phyloP scores from a whole-genome alignment of 2,888 invertebrate species.

The Globia sparganii region DNA sequence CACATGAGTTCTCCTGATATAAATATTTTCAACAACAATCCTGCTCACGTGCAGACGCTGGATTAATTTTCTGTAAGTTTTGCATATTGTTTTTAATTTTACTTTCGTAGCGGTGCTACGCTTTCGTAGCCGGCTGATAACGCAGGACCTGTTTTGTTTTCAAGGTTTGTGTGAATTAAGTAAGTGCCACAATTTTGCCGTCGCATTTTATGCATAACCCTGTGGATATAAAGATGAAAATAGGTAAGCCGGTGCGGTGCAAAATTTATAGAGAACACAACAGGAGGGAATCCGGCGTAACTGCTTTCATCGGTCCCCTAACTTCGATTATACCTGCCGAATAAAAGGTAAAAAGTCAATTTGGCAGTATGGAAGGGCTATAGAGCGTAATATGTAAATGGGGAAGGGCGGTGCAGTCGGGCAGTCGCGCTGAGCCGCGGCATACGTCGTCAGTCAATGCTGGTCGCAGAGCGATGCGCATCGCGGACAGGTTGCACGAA shows the following conservation, averaged over 20 bases:
- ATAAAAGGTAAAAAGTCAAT: constrained; percentile 90
- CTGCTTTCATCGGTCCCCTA: constrained; percentile 86
- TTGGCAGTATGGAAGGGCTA: constrained; percentile 89
- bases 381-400: constrained; percentile 88
- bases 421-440: constrained; percentile 74
- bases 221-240: constrained; percentile 69
- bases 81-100: constrained; percentile 48
- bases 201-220: constrained; percentile 53
- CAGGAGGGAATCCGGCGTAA: constrained; percentile 79
- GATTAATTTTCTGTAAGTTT: constrained; percentile 71
- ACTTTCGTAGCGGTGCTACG: constrained; percentile 75
- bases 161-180: constrained; percentile 51
- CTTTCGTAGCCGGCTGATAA: constrained; percentile 66
- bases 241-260: constrained; percentile 66
- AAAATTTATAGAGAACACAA: constrained; percentile 71
- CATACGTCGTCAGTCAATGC: constrained; percentile 75
- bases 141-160: constrained; percentile 40
- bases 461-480: constrained; percentile 67
- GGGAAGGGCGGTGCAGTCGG: constrained; percentile 88
- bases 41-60: constrained; percentile 70
- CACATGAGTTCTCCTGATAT: constrained; percentile 71
- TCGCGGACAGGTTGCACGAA: constrained; percentile 71
- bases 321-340: constrained; percentile 88
- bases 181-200: constrained; percentile 52
- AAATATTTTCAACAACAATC: constrained; percentile 64